phyloP scores from a whole-genome alignment of 2,797 vertebrate species.

The Okamejei kenojei region DNA sequence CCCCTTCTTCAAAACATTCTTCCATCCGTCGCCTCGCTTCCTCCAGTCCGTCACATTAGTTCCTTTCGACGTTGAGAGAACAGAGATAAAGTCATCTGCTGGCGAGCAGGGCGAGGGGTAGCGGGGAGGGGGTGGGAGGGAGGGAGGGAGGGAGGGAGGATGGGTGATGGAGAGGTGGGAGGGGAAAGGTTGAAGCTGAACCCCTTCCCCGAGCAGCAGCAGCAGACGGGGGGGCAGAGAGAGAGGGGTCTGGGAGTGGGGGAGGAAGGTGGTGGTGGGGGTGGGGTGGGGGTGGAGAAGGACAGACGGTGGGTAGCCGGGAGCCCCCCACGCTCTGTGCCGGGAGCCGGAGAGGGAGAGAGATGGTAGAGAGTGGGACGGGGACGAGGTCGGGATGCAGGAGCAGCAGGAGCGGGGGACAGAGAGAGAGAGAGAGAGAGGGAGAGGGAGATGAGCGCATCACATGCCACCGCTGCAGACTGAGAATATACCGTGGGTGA shows the following conservation, averaged over 20 bases:
- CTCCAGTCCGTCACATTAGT: background rate
- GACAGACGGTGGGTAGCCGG: too few relatives aligned
- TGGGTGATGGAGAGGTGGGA: too few relatives aligned
- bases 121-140: background rate
- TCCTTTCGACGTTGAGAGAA: background rate
- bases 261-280: too few relatives aligned
- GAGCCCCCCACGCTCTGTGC: too few relatives aligned
- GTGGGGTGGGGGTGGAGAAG: too few relatives aligned
- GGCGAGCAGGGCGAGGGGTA: background rate
- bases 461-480: background rate
- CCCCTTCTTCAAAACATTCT: constrained; percentile 19
- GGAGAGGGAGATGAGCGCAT: too few relatives aligned
- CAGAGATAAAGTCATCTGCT: too few relatives aligned
- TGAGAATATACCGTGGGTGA: constrained; percentile 3
- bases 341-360: too few relatives aligned
- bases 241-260: too few relatives aligned
- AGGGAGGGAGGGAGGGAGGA: background rate
- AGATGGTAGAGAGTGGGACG: too few relatives aligned
- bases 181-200: background rate
- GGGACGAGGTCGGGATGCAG: too few relatives aligned
- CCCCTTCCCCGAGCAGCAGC: background rate
- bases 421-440: too few relatives aligned
- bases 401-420: background rate
- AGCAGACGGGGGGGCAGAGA: background rate
- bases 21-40: background rate